These are phyloP conservation scores for Oncorhynchus kisutch DNA, from an alignment of 2,113 vertebrate species.

Conservation along the genomic window DNA sequence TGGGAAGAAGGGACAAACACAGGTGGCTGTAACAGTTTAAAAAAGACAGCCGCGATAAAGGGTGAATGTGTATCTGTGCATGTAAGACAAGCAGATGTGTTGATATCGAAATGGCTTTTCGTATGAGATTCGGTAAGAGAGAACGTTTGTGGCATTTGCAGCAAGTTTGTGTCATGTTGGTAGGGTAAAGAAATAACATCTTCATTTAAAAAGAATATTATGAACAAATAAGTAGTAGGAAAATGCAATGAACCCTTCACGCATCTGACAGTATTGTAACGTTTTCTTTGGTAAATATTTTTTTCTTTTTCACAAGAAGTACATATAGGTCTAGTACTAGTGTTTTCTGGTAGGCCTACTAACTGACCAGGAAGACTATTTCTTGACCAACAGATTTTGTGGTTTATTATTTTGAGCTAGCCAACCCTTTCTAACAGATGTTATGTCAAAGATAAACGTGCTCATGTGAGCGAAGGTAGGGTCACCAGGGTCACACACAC, in stretches of 20 bases:
- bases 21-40: slow-evolving; percentile 11
- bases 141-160: too few species aligned
- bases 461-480: slow-evolving; percentile 32
- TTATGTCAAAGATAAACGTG: slow-evolving; percentile 55
- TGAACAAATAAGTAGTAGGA: not conserved
- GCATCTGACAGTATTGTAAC: not conserved
- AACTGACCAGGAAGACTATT: not conserved
- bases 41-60: slow-evolving; percentile 1
- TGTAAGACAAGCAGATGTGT: too few species aligned
- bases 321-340: too few species aligned
- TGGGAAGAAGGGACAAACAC: slow-evolving; percentile 31
- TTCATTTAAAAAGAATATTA: too few species aligned
- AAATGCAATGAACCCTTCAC: not conserved
- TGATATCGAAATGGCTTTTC: too few species aligned
- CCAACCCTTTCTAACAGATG: slow-evolving; percentile 46
- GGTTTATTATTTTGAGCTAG: slow-evolving; percentile 2
- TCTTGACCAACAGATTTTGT: slow-evolving; percentile 8
- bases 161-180: too few species aligned
- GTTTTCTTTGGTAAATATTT: not conserved
- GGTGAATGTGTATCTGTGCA: not conserved
- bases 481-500: slow-evolving; percentile 37
- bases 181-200: too few species aligned
- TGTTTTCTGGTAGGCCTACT: not conserved
- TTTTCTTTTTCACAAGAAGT: not conserved
- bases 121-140: too few species aligned